A percentile compares a stretch with the other conserved stretches of the same genome.
Conservation (phyloP, 2,888 invertebrate species). For the Caenorhabditis imperialis region DNA sequence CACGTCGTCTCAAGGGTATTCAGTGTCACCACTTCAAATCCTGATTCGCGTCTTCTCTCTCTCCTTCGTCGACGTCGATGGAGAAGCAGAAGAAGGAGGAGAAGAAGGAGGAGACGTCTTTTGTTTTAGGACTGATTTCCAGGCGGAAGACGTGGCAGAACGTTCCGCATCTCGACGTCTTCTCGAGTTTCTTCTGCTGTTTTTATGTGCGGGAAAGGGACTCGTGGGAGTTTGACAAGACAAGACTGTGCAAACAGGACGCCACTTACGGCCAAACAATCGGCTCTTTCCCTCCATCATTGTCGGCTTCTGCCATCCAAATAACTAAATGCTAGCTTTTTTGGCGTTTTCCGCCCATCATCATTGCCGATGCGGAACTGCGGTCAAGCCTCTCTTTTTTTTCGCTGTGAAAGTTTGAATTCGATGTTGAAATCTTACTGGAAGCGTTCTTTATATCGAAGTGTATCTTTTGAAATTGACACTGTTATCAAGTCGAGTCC, state of each 20-base stretch:
- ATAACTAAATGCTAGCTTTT: conserved; percentile 23
- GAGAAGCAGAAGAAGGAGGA: too few species aligned
- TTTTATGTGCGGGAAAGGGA: conserved; percentile 23
- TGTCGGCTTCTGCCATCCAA: conserved; percentile 46
- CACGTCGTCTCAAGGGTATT: conserved; percentile 50
- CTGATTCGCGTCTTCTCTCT: conserved; percentile 35
- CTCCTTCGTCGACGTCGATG: conserved; percentile 11
- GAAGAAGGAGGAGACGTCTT: conserved; percentile 4
- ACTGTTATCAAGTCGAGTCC: too few species aligned
- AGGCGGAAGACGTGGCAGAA: conserved; percentile 35
- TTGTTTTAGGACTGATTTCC: conserved; percentile 32
- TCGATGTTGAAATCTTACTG: too few species aligned
- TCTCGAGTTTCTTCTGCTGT: conserved; percentile 7
- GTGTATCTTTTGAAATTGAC: too few species aligned
- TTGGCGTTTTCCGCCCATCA: too few species aligned
- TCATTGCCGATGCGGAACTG: too few species aligned
- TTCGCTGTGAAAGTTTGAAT: too few species aligned
- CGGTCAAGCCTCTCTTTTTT: too few species aligned
- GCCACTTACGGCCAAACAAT: conserved; percentile 51
- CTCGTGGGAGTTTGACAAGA: conserved; percentile 49
- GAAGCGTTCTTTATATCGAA: too few species aligned
- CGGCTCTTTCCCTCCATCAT: conserved; percentile 35
- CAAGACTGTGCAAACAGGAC: conserved; percentile 51
- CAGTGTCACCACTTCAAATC: conserved; percentile 53
- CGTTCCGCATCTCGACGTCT: conserved; percentile 30